Evolutionary conservation across 64 coral and sea anemone species (phyloP).

Genomic region (Pocillopora damicornis): DNA sequence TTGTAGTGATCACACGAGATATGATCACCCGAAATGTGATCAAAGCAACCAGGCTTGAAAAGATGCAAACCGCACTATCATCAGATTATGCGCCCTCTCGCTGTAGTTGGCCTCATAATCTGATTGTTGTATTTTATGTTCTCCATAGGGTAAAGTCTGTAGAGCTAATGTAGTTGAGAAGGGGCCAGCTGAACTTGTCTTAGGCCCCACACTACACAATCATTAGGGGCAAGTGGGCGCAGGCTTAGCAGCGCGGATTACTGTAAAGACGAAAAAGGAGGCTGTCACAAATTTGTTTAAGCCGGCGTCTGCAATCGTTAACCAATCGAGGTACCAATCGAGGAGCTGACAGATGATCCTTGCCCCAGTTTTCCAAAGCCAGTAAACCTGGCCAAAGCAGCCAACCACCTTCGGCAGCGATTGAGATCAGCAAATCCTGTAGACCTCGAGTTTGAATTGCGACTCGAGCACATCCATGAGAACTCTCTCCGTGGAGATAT

Average conservation of each 20-base stretch:
- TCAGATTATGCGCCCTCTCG: no score
- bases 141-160: background rate
- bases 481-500: constrained; percentile 20
- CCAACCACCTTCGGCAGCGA: constrained; percentile 18
- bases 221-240: constrained; percentile 6
- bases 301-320: constrained; percentile 30
- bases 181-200: background rate
- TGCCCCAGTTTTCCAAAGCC: constrained; percentile 13
- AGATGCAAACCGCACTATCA: no score
- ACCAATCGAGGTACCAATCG: constrained; percentile 2
- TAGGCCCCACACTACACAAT: background rate
- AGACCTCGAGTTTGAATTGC: constrained; percentile 12
- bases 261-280: constrained; percentile 22
- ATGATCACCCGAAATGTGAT: no score
- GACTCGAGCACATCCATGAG: background rate
- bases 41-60: no score
- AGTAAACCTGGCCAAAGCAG: constrained; percentile 10
- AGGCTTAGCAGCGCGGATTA: constrained; percentile 21
- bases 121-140: no score
- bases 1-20: no score
- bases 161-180: background rate
- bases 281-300: constrained; percentile 25
- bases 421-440: background rate
- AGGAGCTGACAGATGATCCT: constrained; percentile 6
- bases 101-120: no score